Percentiles rank a stretch among this genome's conserved stretches.
phyloP scores from a whole-genome alignment of 2,113 vertebrate genomes.

The Anolis sagrei region DNA sequence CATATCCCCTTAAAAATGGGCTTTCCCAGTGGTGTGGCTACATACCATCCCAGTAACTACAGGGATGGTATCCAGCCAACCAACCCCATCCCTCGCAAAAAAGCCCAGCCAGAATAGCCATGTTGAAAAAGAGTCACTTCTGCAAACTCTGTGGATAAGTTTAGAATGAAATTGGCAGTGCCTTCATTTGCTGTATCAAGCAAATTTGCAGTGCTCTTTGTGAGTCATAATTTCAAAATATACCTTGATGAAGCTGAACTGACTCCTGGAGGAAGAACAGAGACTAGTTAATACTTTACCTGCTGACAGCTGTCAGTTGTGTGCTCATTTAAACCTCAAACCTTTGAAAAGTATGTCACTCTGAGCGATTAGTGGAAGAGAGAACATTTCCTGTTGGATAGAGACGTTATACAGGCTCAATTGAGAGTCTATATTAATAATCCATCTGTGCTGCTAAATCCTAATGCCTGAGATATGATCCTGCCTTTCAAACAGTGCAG shows the following conservation, averaged over 20 bases:
- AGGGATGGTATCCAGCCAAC: no score
- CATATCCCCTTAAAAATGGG: no score
- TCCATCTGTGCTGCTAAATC: constrained; percentile 12
- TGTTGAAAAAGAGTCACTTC: neutral
- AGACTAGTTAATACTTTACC: constrained; percentile 19
- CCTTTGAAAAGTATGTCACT: neutral
- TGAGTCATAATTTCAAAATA: constrained; percentile 30
- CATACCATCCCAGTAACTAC: no score
- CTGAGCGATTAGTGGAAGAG: constrained; percentile 10
- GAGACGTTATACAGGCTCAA: neutral
- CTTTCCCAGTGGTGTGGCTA: no score
- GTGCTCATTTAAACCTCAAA: constrained; percentile 19
- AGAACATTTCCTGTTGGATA: constrained; percentile 8
- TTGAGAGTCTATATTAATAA: neutral
- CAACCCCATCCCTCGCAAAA: no score
- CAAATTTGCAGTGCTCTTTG: constrained; percentile 13
- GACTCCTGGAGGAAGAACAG: constrained; percentile 18
- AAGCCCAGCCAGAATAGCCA: no score
- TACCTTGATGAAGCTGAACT: neutral
- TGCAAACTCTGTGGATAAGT: neutral
- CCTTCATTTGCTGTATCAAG: neutral
- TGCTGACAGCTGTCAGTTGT: constrained; percentile 28
- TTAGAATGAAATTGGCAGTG: neutral
- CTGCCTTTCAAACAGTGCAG: neutral
- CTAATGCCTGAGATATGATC: neutral